Evolutionary conservation across 2,888 invertebrate genomes (phyloP), one percentile per base, ranked within the genome.

Genomic region (Dendrolimus pini): DNA sequence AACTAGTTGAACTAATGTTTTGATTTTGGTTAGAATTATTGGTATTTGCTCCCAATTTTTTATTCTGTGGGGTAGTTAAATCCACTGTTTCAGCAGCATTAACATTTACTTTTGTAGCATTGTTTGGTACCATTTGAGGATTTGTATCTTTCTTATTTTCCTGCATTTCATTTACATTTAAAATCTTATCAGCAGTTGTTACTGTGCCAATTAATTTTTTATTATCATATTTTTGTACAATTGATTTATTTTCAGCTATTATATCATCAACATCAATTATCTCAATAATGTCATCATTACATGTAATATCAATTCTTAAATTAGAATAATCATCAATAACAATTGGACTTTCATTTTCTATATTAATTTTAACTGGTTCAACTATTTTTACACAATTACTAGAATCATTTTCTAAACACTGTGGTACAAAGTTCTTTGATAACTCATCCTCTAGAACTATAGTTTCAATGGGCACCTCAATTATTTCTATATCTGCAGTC

Each of bases 401-500:
- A 47, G 9, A 47, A 12, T 47, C 47, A 10, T 47, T 12, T 10
- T 47, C 47, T 47, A 8, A 47, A 10, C 2, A 9, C 12, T 9
- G 47, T 47, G 6, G 12, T 10, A 12, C 47, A 47, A 47, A 47
- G 1, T 47, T 47, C 12, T 47, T 12, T 0, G 47, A 7, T 47
- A 47, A 47, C 12, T 47, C 12, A 47, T 47, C 47, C 2, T 47
- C 47, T 47, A 47, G 2, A 41, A 64, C 57, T 59, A 75, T 67
- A 52, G 74, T 73, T 47, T 72, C 71, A 67, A 59, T 65, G 0
- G 71, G 59, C 53, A 56, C 58, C 41, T 73, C 69, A 56, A 71
- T 62, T 41, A 74, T 59, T 59, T 75, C 9, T 10, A 47, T 47
- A 47, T 55, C 52, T 55, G 10, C 47, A 55, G 14, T 7, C 9